Conservation (phyloP, 2,113 vertebrate species). For the Misgurnus mizolepis region DNA sequence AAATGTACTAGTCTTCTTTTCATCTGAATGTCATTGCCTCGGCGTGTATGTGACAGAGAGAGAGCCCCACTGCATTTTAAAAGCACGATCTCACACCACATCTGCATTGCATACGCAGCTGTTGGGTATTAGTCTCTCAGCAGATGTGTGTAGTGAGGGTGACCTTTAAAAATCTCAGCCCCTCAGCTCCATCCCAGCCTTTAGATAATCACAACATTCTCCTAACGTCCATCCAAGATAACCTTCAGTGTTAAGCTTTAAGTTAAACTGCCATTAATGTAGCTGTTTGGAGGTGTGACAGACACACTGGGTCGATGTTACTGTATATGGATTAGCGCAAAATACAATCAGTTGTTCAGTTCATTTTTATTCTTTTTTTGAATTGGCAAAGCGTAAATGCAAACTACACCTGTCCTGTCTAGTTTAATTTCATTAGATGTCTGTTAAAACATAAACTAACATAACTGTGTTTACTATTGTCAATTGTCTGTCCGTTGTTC, state of each 20-base stretch:
- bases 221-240: background rate
- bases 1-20: constrained; percentile 25
- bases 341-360: too few species aligned
- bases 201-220: constrained; percentile 33
- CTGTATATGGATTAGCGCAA: background rate
- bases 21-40: constrained; percentile 22
- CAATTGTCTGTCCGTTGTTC: background rate
- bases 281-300: background rate
- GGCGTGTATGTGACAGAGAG: constrained; percentile 7
- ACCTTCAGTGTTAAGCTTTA: background rate
- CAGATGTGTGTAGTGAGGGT: constrained; percentile 61
- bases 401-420: background rate
- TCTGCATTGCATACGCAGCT: constrained; percentile 61
- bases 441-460: background rate
- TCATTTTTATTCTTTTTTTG: background rate
- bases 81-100: constrained; percentile 54
- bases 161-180: constrained; percentile 61
- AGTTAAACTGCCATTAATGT: background rate
- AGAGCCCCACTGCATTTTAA: constrained; percentile 46
- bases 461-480: background rate
- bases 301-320: background rate
- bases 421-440: background rate
- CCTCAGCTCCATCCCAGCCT: background rate
- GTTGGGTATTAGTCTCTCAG: constrained; percentile 39
- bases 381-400: background rate